phyloP scores from a whole-genome alignment of 2,888 invertebrate genomes.

The Lagria hirta region DNA sequence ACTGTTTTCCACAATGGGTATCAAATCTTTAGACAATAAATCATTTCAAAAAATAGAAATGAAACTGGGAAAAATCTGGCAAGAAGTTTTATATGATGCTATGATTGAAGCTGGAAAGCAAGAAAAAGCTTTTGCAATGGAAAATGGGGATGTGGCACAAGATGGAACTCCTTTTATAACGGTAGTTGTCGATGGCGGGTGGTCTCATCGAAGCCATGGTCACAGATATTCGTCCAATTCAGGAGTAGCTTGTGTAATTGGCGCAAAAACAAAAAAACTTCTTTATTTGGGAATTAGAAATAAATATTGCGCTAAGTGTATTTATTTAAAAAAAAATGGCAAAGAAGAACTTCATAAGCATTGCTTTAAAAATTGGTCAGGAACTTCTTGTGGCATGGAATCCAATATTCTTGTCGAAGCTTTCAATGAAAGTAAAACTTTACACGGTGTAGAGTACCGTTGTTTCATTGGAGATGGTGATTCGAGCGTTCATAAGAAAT shows the following conservation, averaged over 20 bases:
- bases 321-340: not conserved
- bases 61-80: conserved; percentile 20
- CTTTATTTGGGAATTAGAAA: conserved; percentile 30
- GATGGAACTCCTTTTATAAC: conserved; percentile 9
- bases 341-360: conserved; percentile 10
- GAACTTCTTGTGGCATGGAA: conserved; percentile 29
- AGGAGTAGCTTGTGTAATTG: conserved; percentile 8
- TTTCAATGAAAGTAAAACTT: conserved; percentile 26
- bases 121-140: too few species aligned
- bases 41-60: conserved; percentile 24
- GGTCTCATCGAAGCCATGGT: conserved; percentile 5
- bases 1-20: conserved; percentile 25
- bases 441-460: conserved; percentile 25
- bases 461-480: conserved; percentile 31
- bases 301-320: conserved; percentile 31
- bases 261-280: conserved; percentile 22
- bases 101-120: conserved; percentile 37
- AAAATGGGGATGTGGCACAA: too few species aligned
- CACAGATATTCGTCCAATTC: conserved; percentile 2
- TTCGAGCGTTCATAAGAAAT: conserved; percentile 27
- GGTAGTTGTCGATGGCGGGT: conserved; percentile 4
- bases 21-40: conserved; percentile 20
- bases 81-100: too few species aligned
- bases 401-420: conserved; percentile 29
- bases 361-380: conserved; percentile 32